Base-by-base conservation (phyloP, 2,797 vertebrate species). In the Hippocampus kuda region DNA sequence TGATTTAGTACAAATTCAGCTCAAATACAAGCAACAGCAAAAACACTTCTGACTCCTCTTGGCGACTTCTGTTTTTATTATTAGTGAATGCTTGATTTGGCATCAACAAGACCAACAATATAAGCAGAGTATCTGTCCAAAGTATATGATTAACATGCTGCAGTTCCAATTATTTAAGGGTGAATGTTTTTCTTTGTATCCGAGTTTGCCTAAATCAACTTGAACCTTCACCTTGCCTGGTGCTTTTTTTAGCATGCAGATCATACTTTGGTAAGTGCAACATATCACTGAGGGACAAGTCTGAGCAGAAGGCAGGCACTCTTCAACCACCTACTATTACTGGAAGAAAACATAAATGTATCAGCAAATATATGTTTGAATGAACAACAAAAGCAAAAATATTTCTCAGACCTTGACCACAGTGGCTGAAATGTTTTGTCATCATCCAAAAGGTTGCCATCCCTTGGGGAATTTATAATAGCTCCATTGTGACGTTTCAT, bases 381-480 rank as follows among this genome's bases (percentile, higher is more conserved):
- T 69, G 8, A 71, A 48, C 53, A 16, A 56, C 1, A 22, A 38
- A 53, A 56, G 30, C 20, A 46, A 38, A 9, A 41, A 12, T 66
- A 13, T 51, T 48, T 62, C 15, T 65, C 4, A 59, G n/a, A 51
- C 5, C 3, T 44, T 24, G 53, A 59, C 56, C 5, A 24, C 8
- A 30, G n/a, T 20, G 59, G 10, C 5, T 38, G n/a, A 68, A 68
- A 67, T 63, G 59, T 46, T 73, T 76, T 74, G 51, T 20, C 72
- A 49, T 68, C 70, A 73, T 16, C 73, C 65, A 60, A 62, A 53
- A 66, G 70, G 60, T 38, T 30, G 48, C 79, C 72, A 83, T 85
- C 77, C 77, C 70, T 70, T 34, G 20, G 62, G 68, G 70, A 77
- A 77, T 82, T 83, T 75, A 84, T 86, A 85, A 87, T 82, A 86